These are phyloP conservation scores for Paraplagusia blochii DNA, from an alignment of 2,113 vertebrate species.

Conservation along the genomic window DNA sequence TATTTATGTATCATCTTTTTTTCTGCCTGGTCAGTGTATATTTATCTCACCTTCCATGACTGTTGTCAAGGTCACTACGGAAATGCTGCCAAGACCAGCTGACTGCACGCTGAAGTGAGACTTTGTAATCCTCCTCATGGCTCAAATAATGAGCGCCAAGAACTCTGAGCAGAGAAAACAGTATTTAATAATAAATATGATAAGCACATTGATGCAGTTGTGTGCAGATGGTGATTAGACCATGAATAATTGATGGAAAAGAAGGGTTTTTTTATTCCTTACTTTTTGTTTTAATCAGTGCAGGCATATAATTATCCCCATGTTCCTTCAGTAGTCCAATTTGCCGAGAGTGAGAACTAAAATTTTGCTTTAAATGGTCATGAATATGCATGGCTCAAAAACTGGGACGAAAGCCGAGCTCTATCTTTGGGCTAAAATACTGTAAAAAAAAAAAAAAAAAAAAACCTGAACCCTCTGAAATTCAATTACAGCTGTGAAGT, in stretches of 20 bases:
- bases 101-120: slow-evolving; percentile 36
- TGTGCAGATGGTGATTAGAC: slow-evolving; percentile 44
- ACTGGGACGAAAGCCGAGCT: slow-evolving; percentile 59
- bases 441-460: slow-evolving; percentile 5
- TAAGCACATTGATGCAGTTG: slow-evolving; percentile 38
- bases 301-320: slow-evolving; percentile 50
- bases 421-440: slow-evolving; percentile 49
- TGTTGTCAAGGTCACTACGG: slow-evolving; percentile 59
- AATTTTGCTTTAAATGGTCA: slow-evolving; percentile 45
- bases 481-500: slow-evolving; percentile 54
- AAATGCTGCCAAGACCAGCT: slow-evolving; percentile 62
- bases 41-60: slow-evolving; percentile 40
- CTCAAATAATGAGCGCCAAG: slow-evolving; percentile 12
- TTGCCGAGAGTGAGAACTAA: slow-evolving; percentile 34
- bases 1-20: slow-evolving; percentile 37
- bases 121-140: slow-evolving; percentile 28
- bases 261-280: not conserved
- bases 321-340: slow-evolving; percentile 38
- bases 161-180: slow-evolving; percentile 18
- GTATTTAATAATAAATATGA: slow-evolving; percentile 35
- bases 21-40: slow-evolving; percentile 41
- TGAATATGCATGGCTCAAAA: slow-evolving; percentile 61
- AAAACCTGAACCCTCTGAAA: slow-evolving; percentile 41
- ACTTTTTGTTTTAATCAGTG: slow-evolving; percentile 43
- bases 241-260: slow-evolving; percentile 57